These are phyloP conservation scores for Porites lutea DNA, from an alignment of 64 coral and sea anemone species.

Conservation along the genomic window DNA sequence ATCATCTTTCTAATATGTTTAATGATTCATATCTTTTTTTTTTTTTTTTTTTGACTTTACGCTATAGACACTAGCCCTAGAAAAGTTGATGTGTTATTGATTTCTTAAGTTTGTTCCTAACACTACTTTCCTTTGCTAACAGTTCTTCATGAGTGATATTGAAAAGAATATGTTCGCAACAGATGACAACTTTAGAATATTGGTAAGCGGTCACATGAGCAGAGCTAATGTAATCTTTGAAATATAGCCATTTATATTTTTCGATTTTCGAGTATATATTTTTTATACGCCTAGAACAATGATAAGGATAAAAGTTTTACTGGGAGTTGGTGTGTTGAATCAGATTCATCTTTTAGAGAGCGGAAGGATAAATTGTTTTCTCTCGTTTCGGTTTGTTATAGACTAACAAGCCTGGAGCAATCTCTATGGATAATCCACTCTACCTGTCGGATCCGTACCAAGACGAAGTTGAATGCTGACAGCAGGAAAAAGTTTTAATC, in stretches of 20 bases:
- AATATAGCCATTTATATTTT: too few relatives aligned
- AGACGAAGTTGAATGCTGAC: slow-evolving; percentile 83
- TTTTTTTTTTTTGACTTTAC: too few relatives aligned
- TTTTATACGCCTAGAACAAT: too few relatives aligned
- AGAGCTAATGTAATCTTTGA: too few relatives aligned
- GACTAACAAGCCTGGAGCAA: slow-evolving; percentile 83
- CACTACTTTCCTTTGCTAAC: not conserved
- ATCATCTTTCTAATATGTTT: too few relatives aligned
- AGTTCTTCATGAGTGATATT: slow-evolving; percentile 99
- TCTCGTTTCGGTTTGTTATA: not conserved
- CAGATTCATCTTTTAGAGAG: not conserved
- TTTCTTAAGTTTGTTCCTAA: not conserved
- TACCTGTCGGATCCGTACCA: slow-evolving; percentile 94
- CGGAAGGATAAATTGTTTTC: not conserved
- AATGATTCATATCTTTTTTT: too few relatives aligned
- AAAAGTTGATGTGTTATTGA: too few relatives aligned
- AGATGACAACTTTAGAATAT: slow-evolving; percentile 90
- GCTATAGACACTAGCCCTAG: too few relatives aligned
- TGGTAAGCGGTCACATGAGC: slow-evolving; percentile 56
- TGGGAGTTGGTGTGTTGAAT: too few relatives aligned
- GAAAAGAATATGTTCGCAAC: slow-evolving; percentile 98
- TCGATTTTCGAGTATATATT: too few relatives aligned
- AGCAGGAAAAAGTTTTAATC: not conserved
- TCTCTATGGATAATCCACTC: slow-evolving; percentile 95
- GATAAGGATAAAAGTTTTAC: too few relatives aligned